Evolutionary conservation across 1,140 invertebrate genomes (phyloP).

Genomic region (Nephila pilipes): DNA sequence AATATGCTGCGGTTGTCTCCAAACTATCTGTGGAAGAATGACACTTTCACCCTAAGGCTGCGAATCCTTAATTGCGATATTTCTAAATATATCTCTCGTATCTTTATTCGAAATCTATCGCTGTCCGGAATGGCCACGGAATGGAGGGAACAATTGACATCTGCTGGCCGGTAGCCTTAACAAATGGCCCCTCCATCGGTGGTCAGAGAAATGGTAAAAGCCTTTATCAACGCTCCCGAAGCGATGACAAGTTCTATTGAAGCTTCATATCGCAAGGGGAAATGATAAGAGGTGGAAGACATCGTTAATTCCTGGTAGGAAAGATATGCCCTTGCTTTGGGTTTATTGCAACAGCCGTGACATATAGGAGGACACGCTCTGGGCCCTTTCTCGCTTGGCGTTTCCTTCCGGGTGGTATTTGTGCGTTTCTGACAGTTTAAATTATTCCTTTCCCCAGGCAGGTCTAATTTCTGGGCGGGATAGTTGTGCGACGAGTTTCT

Average conservation of each 20-base stretch:
- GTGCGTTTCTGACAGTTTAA: constrained; percentile 25
- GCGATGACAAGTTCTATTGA: constrained; percentile 66
- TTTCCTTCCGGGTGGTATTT: constrained; percentile 37
- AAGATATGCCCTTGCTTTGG: not conserved
- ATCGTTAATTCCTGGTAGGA: constrained; percentile 56
- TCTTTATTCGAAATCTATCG: constrained; percentile 71
- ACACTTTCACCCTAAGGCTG: not conserved
- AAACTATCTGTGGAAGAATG: not conserved
- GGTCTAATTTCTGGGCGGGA: not conserved
- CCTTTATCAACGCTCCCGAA: constrained; percentile 58
- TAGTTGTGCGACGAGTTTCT: not conserved
- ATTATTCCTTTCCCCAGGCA: constrained; percentile 31
- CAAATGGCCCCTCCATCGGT: constrained; percentile 32
- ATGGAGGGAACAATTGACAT: constrained; percentile 60
- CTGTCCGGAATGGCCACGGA: not conserved
- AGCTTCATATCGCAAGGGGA: constrained; percentile 42
- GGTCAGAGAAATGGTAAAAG: constrained; percentile 61
- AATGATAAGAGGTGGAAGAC: not conserved
- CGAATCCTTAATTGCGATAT: not conserved
- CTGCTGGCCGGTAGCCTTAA: constrained; percentile 11
- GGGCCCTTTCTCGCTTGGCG: not conserved
- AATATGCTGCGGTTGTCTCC: not conserved
- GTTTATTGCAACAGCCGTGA: not conserved
- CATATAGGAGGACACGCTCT: constrained; percentile 22
- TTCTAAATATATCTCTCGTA: constrained; percentile 23